phyloP scores from a whole-genome alignment of 2,888 invertebrate genomes.

The Crematogaster levior region DNA sequence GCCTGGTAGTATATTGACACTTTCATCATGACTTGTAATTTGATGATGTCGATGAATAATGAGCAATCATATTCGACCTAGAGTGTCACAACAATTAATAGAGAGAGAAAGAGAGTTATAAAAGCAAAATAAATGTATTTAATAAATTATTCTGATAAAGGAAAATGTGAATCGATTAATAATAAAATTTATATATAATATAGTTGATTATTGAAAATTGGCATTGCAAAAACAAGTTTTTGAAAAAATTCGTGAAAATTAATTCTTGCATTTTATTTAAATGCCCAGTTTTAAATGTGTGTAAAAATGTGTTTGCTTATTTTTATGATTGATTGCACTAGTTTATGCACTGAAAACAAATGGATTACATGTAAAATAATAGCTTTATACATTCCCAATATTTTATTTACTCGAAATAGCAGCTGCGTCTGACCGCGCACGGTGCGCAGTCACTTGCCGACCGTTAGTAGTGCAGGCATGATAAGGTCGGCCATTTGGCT shows the following conservation, averaged over 20 bases:
- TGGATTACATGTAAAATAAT: slow-evolving; percentile 3
- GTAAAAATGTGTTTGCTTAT: not conserved
- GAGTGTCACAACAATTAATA: slow-evolving; percentile 6
- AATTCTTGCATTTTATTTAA: not conserved
- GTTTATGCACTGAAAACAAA: slow-evolving; percentile 6
- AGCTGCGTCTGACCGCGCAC: slow-evolving; percentile 56
- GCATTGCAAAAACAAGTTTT: not conserved
- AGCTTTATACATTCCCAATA: not conserved
- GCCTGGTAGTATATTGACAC: slow-evolving; percentile 44
- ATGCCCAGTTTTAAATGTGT: not conserved
- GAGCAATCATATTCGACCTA: not conserved
- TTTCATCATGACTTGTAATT: slow-evolving; percentile 52
- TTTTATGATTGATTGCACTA: not conserved
- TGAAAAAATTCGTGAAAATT: not conserved
- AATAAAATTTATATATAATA: not conserved
- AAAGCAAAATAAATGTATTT: slow-evolving; percentile 4
- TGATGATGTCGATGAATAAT: slow-evolving; percentile 38
- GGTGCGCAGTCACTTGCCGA: slow-evolving; percentile 57
- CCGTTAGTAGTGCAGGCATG: slow-evolving; percentile 63
- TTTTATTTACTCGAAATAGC: slow-evolving; percentile 20
- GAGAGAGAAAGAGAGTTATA: not conserved
- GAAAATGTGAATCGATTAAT: not conserved
- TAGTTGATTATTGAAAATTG: not conserved
- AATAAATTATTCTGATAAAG: not conserved
- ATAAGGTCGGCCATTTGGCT: slow-evolving; percentile 66